Evolutionary conservation across 1,140 invertebrate genomes (phyloP), one percentile per base, ranked within the genome.

Genomic region (Drosophila nannoptera): DNA sequence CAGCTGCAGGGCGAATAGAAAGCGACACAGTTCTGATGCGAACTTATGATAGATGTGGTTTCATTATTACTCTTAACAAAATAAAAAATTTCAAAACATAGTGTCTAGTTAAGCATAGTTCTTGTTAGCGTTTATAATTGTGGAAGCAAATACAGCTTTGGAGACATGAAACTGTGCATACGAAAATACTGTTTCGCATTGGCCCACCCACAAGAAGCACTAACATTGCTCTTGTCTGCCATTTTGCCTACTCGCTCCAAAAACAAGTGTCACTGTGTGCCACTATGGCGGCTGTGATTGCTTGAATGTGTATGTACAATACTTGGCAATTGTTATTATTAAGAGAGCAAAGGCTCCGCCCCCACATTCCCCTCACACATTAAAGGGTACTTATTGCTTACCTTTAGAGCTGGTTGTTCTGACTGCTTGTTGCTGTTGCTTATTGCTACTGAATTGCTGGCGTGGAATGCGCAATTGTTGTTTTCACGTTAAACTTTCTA

Each of bases 251-350:
- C 69, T 73, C 64, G 62, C 53, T 67, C 73, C 73, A 70, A 80
- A 83, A 83, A 64, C 52, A 66, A 67, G 55, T 78, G 38, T 65
- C 70, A 45, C 12, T 62, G 53, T 42, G 31, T 48, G 62, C 31
- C 32, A 66, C 64, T 67, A 53, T 67, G 40, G 40, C 49, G 48
- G 65, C 58, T 62, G 66, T 64, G 67, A 48, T 69, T 69, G 52
- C 36, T 7, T 32, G n/a, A 33, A 36, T 31, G 61, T 53, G 53
- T 45, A 33, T 8, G 43, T 43, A 84, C 73, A 83, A 73, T 78
- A 76, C 63, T 50, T 45, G 61, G 53, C 80, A 76, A 83, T 83
- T 83, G 80, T 83, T 83, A 83, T 84, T 80, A 84, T 83, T 84
- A 83, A 86, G 48, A 63, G 43, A 56, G 45, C 59, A 48, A 33